Conservation (phyloP, 2,888 invertebrate genomes). For the Bhutanitis thaidina region DNA sequence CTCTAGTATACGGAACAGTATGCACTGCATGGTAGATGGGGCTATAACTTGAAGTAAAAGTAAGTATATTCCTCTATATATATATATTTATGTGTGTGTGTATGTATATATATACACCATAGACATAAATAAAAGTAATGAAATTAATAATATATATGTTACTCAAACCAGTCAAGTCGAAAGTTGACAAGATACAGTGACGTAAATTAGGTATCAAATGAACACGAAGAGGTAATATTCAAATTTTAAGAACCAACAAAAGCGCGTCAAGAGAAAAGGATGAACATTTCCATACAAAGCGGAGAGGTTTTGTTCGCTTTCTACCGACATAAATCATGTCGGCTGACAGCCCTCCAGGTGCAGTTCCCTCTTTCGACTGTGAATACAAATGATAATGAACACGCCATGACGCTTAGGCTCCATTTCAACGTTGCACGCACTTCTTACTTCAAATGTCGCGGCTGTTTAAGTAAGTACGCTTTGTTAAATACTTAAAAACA, state of each 20-base stretch:
- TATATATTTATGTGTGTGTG: too few species aligned
- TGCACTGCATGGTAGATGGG: too few species aligned
- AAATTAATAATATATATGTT: too few species aligned
- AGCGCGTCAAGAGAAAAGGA: slow-evolving; percentile 24
- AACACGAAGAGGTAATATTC: slow-evolving; percentile 8
- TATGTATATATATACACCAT: too few species aligned
- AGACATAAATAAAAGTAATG: too few species aligned
- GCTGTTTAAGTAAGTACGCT: slow-evolving; percentile 18
- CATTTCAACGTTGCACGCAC: slow-evolving; percentile 29
- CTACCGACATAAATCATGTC: slow-evolving; percentile 58
- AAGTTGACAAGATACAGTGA: not conserved
- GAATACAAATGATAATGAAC: slow-evolving; percentile 74
- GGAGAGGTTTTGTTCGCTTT: slow-evolving; percentile 50
- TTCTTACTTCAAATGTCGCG: slow-evolving; percentile 17
- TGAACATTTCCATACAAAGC: slow-evolving; percentile 60
- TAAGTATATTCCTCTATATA: too few species aligned
- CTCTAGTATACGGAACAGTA: too few species aligned
- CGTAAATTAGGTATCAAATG: slow-evolving; percentile 3
- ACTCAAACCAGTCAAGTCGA: too few species aligned
- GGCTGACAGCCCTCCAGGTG: slow-evolving; percentile 63
- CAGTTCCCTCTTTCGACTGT: slow-evolving; percentile 42
- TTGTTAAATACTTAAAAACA: too few species aligned
- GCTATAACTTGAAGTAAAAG: too few species aligned
- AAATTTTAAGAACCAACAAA: slow-evolving; percentile 28
- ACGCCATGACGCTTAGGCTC: slow-evolving; percentile 33